phyloP scores from a whole-genome alignment of 2,797 vertebrate species.

The Dallia pectoralis region DNA sequence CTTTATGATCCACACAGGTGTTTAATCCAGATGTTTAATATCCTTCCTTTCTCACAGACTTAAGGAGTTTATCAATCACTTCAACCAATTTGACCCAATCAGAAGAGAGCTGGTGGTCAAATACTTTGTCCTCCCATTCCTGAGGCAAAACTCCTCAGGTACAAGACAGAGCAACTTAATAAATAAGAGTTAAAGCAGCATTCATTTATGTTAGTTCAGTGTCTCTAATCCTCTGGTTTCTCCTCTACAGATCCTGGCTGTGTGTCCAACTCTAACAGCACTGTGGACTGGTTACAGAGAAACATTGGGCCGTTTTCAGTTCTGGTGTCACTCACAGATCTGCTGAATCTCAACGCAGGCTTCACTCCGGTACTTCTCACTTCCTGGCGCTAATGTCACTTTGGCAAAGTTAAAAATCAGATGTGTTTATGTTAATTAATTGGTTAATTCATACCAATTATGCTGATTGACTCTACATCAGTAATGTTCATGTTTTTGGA shows the following conservation, averaged over 20 bases:
- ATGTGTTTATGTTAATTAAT: too few species aligned
- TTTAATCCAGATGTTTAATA: background rate
- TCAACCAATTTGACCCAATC: slow-evolving; percentile 31
- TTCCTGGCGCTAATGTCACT: background rate
- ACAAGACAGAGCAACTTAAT: background rate
- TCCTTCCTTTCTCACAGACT: slow-evolving; percentile 47
- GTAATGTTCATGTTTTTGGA: background rate
- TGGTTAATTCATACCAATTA: too few species aligned
- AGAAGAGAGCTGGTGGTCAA: slow-evolving; percentile 28
- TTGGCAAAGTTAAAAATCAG: background rate
- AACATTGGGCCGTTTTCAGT: slow-evolving; percentile 65
- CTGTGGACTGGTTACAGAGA: slow-evolving; percentile 53
- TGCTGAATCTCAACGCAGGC: slow-evolving; percentile 57
- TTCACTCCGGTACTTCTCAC: slow-evolving; percentile 59
- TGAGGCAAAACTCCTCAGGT: slow-evolving; percentile 55
- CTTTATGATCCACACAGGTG: too few species aligned
- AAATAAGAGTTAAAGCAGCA: background rate
- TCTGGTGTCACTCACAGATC: slow-evolving; percentile 41
- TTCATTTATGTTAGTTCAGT: too few species aligned
- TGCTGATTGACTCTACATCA: background rate
- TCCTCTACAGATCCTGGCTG: slow-evolving; percentile 54
- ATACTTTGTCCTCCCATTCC: slow-evolving; percentile 58
- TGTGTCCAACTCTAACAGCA: slow-evolving; percentile 43
- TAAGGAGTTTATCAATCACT: slow-evolving; percentile 44
- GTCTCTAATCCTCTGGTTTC: background rate